A percentile compares a stretch with the other conserved stretches of the same genome.
These are phyloP conservation scores for Cephus rjabovi DNA, from an alignment of 2,888 invertebrate species.

Conservation along the genomic window DNA sequence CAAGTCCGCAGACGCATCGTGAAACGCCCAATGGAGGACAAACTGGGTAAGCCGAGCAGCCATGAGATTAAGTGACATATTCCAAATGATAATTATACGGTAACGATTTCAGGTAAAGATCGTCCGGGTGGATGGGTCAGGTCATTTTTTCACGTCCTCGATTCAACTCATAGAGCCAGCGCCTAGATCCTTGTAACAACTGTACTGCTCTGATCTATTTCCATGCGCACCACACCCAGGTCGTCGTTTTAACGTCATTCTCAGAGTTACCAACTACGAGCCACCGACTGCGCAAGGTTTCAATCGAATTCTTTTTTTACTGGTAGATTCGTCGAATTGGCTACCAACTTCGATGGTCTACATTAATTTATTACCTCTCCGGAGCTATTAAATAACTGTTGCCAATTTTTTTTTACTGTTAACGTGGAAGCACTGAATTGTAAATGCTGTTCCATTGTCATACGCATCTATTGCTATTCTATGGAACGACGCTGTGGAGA, in stretches of 20 bases:
- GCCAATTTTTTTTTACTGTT: neutral
- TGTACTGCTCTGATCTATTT: neutral
- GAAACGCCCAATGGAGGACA: neutral
- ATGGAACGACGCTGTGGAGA: slow-evolving; percentile 30
- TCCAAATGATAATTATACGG: neutral
- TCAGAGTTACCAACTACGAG: neutral
- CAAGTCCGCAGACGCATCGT: neutral
- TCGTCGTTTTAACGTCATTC: neutral
- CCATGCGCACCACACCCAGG: neutral
- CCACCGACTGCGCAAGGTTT: neutral
- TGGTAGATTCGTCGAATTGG: neutral
- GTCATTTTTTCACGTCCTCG: neutral
- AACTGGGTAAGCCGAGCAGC: neutral
- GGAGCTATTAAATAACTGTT: neutral
- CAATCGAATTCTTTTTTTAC: neutral
- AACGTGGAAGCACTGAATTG: neutral
- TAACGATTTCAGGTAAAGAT: neutral
- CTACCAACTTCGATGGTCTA: neutral
- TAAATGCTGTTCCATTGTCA: neutral
- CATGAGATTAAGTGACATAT: neutral
- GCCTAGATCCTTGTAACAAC: neutral
- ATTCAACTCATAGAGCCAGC: neutral
- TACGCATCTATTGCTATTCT: neutral
- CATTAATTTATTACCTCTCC: neutral
- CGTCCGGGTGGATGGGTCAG: neutral